These are phyloP conservation scores for Dinomys branickii DNA, from an alignment of 2,113 vertebrate genomes.

Conservation along the genomic window DNA sequence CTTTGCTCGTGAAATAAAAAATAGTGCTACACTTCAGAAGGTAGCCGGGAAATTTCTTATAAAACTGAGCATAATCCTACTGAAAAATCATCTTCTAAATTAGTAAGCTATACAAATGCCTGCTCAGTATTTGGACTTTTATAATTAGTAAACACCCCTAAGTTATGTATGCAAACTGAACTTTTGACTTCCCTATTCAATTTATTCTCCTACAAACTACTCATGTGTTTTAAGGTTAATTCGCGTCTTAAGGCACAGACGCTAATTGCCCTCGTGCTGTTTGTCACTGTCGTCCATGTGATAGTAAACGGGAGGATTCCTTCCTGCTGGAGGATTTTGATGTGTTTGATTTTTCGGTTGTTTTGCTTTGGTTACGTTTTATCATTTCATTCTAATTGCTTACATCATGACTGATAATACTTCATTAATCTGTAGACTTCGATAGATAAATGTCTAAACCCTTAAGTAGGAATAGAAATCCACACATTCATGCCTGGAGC, in stretches of 20 bases:
- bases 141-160: not conserved
- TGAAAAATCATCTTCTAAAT: not conserved
- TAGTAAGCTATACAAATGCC: not conserved
- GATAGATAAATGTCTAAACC: not conserved
- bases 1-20: not conserved
- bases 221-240: not conserved
- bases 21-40: not conserved
- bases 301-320: not conserved
- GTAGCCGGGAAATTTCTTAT: not conserved
- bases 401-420: not conserved
- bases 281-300: not conserved
- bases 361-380: not conserved
- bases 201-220: not conserved
- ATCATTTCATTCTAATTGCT: not conserved
- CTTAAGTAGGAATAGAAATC: not conserved
- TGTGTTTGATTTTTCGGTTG: not conserved
- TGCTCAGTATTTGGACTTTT: not conserved
- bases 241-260: rapidly evolving
- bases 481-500: not conserved
- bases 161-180: not conserved
- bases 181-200: not conserved
- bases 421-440: not conserved
- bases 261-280: not conserved
- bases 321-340: not conserved
- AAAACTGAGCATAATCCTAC: not conserved